Evolutionary conservation across 2,888 invertebrate species (phyloP).

Genomic region (Heteromurus nitidus): DNA sequence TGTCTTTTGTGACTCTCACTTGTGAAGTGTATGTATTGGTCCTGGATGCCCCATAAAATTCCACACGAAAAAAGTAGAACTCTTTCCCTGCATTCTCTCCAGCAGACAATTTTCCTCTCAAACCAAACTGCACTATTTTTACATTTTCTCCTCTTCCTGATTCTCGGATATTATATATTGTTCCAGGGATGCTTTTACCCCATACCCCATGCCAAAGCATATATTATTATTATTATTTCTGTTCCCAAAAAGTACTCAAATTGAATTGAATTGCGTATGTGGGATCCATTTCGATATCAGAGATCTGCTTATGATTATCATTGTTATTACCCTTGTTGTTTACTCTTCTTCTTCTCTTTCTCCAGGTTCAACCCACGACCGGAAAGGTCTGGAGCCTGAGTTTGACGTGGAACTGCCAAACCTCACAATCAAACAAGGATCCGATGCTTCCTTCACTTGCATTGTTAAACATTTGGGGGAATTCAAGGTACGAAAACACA

Average conservation of each 20-base stretch:
- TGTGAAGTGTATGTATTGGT: slow-evolving; percentile 69
- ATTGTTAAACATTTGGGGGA: slow-evolving; percentile 91
- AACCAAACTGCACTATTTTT: too few relatives aligned
- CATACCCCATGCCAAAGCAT: too few relatives aligned
- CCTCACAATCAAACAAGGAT: slow-evolving; percentile 89
- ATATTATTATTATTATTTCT: too few relatives aligned
- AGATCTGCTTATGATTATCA: slow-evolving; percentile 5
- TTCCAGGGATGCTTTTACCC: too few relatives aligned
- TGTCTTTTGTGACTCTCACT: slow-evolving; percentile 64
- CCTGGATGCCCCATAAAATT: slow-evolving; percentile 71
- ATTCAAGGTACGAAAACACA: slow-evolving; percentile 83
- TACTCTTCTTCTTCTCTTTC: slow-evolving; percentile 26
- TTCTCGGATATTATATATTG: too few relatives aligned
- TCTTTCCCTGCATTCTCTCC: slow-evolving; percentile 8
- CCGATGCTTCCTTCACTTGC: slow-evolving; percentile 92
- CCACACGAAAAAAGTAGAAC: slow-evolving; percentile 38
- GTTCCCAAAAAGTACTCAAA: background rate
- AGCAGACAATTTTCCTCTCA: too few relatives aligned
- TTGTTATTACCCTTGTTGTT: slow-evolving; percentile 16
- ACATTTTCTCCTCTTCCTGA: too few relatives aligned
- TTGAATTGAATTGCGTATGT: slow-evolving; percentile 12
- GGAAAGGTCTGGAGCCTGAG: slow-evolving; percentile 80
- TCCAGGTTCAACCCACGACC: slow-evolving; percentile 71
- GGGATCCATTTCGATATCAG: background rate
- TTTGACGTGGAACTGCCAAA: slow-evolving; percentile 90